phyloP scores from a whole-genome alignment of 2,888 invertebrate species.

The Leptinotarsa juncta region DNA sequence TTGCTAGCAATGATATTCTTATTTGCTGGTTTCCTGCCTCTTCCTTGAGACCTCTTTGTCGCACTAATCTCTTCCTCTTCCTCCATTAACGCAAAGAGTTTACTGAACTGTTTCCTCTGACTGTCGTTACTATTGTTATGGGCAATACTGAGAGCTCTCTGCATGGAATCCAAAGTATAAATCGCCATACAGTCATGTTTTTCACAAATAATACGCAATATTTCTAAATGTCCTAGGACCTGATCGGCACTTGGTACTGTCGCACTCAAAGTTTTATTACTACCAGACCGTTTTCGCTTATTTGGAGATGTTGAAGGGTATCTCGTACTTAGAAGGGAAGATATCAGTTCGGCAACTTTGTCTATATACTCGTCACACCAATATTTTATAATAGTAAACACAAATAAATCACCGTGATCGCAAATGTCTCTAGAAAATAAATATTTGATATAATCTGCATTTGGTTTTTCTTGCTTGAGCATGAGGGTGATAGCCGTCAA shows the following conservation, averaged over 20 bases:
- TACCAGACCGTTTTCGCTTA: slow-evolving; percentile 85
- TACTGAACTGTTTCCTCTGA: slow-evolving; percentile 90
- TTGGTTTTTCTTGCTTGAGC: slow-evolving; percentile 92
- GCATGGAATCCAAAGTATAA: slow-evolving; percentile 91
- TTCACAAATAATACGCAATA: slow-evolving; percentile 82
- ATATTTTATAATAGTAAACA: slow-evolving; percentile 90
- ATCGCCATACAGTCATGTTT: slow-evolving; percentile 79
- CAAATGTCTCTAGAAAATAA: slow-evolving; percentile 74
- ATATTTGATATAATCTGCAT: slow-evolving; percentile 85
- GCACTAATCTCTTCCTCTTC: slow-evolving; percentile 80
- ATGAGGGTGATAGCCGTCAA: slow-evolving; percentile 89
- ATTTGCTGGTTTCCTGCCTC: slow-evolving; percentile 66
- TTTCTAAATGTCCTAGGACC: slow-evolving; percentile 92
- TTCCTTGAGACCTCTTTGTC: slow-evolving; percentile 71
- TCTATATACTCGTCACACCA: slow-evolving; percentile 96
- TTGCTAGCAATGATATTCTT: slow-evolving; percentile 54
- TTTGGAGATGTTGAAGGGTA: slow-evolving; percentile 91
- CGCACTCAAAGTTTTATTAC: slow-evolving; percentile 77
- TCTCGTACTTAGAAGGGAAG: slow-evolving; percentile 81
- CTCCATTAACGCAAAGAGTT: slow-evolving; percentile 89
- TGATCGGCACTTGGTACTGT: slow-evolving; percentile 85
- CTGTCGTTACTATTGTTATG: slow-evolving; percentile 85
- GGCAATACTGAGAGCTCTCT: slow-evolving; percentile 89
- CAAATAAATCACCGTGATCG: slow-evolving; percentile 82
- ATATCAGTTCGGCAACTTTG: slow-evolving; percentile 84